Percentiles rank a stretch among this genome's conserved stretches.
Conservation (phyloP, 2,113 vertebrate species). For the Danionella cerebrum region DNA sequence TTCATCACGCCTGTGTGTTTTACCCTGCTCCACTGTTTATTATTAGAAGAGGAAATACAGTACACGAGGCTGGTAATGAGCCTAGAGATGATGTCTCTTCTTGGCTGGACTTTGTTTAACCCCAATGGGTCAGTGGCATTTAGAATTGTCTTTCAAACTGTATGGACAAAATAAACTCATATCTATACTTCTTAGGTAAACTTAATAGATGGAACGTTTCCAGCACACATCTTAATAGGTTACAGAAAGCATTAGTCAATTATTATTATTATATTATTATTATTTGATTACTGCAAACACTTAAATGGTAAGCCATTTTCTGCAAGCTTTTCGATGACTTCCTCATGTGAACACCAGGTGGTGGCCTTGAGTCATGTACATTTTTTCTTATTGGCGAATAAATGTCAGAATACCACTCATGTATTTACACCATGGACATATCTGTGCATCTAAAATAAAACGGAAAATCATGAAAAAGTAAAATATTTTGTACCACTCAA, state of each 20-base stretch:
- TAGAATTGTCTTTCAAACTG: slow-evolving; percentile 48
- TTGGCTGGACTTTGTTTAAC: slow-evolving; percentile 68
- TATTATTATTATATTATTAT: no score
- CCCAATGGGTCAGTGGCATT: slow-evolving; percentile 53
- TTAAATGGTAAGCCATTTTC: no score
- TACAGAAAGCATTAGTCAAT: no score
- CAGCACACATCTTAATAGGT: no score
- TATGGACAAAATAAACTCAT: slow-evolving; percentile 12
- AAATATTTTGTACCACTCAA: no score
- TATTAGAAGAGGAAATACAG: slow-evolving; percentile 51
- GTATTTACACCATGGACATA: no score
- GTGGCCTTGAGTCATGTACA: slow-evolving; percentile 58
- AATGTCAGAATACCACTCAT: no score
- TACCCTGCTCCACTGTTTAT: slow-evolving; percentile 55
- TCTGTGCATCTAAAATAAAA: no score
- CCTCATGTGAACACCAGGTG: slow-evolving; percentile 52
- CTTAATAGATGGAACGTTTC: no score
- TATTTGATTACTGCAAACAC: no score
- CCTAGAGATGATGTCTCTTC: slow-evolving; percentile 47
- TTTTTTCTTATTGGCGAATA: neutral
- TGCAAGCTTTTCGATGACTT: neutral
- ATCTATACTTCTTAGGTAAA: neutral
- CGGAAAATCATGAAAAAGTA: no score
- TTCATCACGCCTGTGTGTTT: slow-evolving; percentile 48
- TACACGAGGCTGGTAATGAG: slow-evolving; percentile 60